Evolutionary conservation across 2,888 invertebrate species (phyloP), one percentile per base, ranked within the genome.

Genomic region (Dolichomitus sp.): DNA sequence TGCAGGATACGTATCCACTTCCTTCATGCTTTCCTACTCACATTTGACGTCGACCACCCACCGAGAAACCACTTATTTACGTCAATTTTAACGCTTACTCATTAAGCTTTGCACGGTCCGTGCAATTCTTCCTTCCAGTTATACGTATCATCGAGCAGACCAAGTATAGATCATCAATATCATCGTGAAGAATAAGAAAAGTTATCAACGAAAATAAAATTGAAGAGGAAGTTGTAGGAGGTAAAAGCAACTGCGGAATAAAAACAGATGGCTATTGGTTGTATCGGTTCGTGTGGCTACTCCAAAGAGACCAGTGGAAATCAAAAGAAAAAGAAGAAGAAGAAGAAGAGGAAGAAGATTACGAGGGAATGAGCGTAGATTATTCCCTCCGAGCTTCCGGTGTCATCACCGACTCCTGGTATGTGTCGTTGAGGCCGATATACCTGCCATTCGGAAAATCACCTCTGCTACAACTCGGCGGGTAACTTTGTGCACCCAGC

Each of bases 1-100:
- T 65, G 17, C 48, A 19, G 33, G 19, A 17, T 45, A 30, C 4
- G 19, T n/a, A 12, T 9, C n/a, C 19, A 7, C 27, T 63, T 33
- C 7, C 37, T 61, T 80, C 68, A 74, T 80, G 73, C 52, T 74
- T 30, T 19, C 74, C 74, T 69, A 59, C 19, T 74, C 37, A 40
- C n/a, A 27, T 19, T 4, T 12, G 17, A 52, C 52, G 12, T 33
- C 69, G 61, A 61, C 40, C 73, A 74, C 33, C 68, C 37, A 50
- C 70, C 27, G 48, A 19, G 19, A 63, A 48, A 75, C 27, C 42
- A 61, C 42, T 74, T 61, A 63, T 54, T 12, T 33, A 12, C 63
- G 17, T 61, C 4, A 12, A 48, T 30, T 42, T n/a, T 4, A 14
- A 27, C 42, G 30, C 17, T 54, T 45, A 2, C 14, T 5, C 27